phyloP scores from a whole-genome alignment of 2,888 invertebrate species.

The Lasioglossum leucozonium region DNA sequence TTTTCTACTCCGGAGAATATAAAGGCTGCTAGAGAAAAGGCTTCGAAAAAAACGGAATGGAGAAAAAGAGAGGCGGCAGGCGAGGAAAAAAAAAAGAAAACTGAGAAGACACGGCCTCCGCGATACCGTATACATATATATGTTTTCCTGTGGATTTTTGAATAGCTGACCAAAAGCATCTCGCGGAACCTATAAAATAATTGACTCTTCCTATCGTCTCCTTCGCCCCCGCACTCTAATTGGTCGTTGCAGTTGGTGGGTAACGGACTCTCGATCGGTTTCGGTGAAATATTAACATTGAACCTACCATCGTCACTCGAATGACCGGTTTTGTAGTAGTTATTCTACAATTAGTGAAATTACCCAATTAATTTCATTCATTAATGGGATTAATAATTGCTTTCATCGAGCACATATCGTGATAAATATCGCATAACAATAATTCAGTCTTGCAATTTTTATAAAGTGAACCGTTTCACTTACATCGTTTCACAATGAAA shows the following conservation, averaged over 20 bases:
- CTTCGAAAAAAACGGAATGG: conserved; percentile 7
- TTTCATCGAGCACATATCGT: not conserved
- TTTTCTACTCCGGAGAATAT: conserved; percentile 16
- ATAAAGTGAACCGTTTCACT: not conserved
- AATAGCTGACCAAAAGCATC: conserved; percentile 33
- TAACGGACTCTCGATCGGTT: not conserved
- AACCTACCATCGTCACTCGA: not conserved
- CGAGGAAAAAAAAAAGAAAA: not conserved
- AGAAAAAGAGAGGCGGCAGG: not conserved
- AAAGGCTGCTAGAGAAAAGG: conserved; percentile 34
- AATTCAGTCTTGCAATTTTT: not conserved
- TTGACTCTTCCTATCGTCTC: not conserved
- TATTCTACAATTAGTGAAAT: not conserved
- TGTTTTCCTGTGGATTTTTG: conserved; percentile 9
- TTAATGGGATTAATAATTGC: not conserved
- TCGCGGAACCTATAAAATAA: conserved; percentile 20
- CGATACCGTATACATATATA: not conserved
- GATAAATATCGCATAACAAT: not conserved
- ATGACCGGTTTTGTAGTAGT: too few species aligned
- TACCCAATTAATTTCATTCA: not conserved
- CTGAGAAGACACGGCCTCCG: not conserved
- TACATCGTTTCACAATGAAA: too few species aligned
- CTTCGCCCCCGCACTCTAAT: not conserved
- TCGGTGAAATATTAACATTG: not conserved
- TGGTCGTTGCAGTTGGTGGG: not conserved